These are phyloP conservation scores for Conchocele bisecta DNA, from an alignment of 2,888 invertebrate species.

Conservation along the genomic window DNA sequence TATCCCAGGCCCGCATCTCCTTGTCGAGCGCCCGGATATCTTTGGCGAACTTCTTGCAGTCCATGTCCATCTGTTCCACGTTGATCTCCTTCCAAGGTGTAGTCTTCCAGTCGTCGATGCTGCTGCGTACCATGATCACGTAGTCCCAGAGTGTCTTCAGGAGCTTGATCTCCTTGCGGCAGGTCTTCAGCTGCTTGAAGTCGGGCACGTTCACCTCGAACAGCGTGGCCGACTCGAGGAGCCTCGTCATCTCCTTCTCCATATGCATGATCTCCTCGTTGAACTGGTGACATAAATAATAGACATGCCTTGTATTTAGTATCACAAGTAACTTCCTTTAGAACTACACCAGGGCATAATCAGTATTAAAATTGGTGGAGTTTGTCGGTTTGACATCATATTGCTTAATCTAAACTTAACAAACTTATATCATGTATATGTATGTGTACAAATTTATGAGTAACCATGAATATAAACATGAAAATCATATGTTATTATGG, in stretches of 20 bases:
- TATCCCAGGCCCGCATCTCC: slow-evolving; percentile 97
- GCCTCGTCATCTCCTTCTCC: slow-evolving; percentile 92
- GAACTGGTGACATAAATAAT: slow-evolving; percentile 87
- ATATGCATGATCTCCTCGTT: slow-evolving; percentile 90
- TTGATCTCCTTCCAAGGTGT: slow-evolving; percentile 98
- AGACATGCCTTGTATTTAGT: background rate
- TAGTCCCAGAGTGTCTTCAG: slow-evolving; percentile 98
- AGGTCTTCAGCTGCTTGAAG: slow-evolving; percentile 95
- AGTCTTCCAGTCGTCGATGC: slow-evolving; percentile 98
- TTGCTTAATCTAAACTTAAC: background rate
- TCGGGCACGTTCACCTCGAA: slow-evolving; percentile 98
- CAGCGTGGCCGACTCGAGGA: slow-evolving; percentile 94
- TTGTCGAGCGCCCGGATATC: slow-evolving; percentile 89
- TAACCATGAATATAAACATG: no score
- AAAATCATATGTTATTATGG: no score
- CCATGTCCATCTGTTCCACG: slow-evolving; percentile 99
- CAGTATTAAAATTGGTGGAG: no score
- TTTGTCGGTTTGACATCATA: no score
- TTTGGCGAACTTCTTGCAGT: slow-evolving; percentile 98
- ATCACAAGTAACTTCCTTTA: no score
- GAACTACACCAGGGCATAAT: no score
- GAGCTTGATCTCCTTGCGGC: slow-evolving; percentile 91
- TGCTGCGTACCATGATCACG: slow-evolving; percentile 93
- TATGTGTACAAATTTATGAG: no score
- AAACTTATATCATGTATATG: background rate